Percentiles rank a stretch among this genome's conserved stretches.
phyloP scores from a whole-genome alignment of 2,888 invertebrate genomes.

The Corbicula japonica region DNA sequence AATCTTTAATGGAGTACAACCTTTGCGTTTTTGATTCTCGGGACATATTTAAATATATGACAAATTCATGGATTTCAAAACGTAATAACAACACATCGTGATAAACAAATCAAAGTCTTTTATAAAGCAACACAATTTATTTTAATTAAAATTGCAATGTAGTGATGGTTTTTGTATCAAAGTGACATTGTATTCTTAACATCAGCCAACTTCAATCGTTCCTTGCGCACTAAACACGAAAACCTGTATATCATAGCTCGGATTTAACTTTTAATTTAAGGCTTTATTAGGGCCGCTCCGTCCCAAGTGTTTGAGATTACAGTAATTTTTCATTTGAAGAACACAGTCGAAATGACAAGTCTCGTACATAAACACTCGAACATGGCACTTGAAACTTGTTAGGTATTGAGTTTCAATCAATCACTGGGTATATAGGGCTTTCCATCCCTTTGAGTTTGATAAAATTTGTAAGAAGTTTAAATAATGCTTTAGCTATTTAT shows the following conservation, averaged over 20 bases:
- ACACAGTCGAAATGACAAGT: constrained; percentile 47
- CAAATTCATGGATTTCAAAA: no score
- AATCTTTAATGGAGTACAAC: no score
- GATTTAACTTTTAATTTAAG: constrained; percentile 60
- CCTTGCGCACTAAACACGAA: no score
- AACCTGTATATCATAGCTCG: constrained; percentile 44
- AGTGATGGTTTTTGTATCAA: no score
- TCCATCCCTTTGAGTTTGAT: constrained; percentile 64
- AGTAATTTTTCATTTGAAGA: constrained; percentile 58
- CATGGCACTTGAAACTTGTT: constrained; percentile 65
- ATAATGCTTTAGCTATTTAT: constrained; percentile 68
- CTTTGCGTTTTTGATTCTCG: no score
- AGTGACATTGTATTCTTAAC: no score
- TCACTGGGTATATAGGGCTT: constrained; percentile 64
- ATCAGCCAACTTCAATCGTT: no score
- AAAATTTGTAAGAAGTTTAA: constrained; percentile 69
- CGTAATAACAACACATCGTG: no score
- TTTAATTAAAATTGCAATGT: no score
- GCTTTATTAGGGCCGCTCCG: constrained; percentile 40
- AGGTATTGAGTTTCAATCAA: constrained; percentile 66
- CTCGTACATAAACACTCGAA: constrained; percentile 65
- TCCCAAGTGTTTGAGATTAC: constrained; percentile 43
- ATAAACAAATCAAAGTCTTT: no score
- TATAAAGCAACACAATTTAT: no score
- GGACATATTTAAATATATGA: no score